Evolutionary conservation across 2,113 vertebrate species (phyloP).

Genomic region (Crotalus viridis): DNA sequence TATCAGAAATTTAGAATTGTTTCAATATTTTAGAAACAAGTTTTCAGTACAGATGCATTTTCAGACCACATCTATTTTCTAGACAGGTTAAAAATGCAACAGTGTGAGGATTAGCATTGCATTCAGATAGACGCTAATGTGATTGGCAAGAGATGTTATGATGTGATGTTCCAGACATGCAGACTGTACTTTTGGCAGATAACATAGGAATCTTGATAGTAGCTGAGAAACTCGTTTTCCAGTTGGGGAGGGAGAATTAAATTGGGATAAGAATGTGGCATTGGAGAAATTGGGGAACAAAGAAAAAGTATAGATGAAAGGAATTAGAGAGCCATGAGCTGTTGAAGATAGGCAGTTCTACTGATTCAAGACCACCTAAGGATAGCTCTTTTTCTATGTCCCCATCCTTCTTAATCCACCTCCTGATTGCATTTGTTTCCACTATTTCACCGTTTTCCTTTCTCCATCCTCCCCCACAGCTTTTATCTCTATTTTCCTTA

Average conservation of each 20-base stretch:
- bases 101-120: background rate
- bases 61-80: background rate
- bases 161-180: fast-evolving
- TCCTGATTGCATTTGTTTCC: background rate
- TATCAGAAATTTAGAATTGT: background rate
- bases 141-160: fast-evolving
- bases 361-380: too few relatives aligned
- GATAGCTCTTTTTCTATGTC: background rate
- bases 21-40: background rate
- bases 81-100: conserved; percentile 2
- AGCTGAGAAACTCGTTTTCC: background rate
- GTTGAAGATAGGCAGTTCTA: too few relatives aligned
- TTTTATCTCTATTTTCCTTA: background rate
- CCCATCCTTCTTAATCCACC: background rate
- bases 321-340: background rate
- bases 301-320: background rate
- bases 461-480: background rate
- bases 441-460: background rate
- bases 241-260: background rate
- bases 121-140: background rate
- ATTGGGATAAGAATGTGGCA: background rate
- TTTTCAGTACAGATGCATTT: background rate
- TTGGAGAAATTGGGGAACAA: background rate
- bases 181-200: background rate
- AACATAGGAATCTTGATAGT: background rate